A percentile compares a stretch with the other conserved stretches of the same genome.
Evolutionary conservation across 2,797 vertebrate species (phyloP).

Genomic region (Urosaurus nigricauda): DNA sequence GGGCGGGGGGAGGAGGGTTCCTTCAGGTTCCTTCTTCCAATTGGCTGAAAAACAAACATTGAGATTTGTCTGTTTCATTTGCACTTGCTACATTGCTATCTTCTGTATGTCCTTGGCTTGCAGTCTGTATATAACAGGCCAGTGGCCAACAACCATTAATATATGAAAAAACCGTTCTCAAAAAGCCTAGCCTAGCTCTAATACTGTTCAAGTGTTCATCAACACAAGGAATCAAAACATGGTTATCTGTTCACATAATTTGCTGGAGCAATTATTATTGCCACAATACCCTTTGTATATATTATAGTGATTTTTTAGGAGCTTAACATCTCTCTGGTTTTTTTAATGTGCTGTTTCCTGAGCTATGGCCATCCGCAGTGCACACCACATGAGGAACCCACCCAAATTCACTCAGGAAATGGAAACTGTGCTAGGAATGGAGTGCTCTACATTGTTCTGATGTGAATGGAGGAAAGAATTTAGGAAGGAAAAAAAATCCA

Average conservation of each 20-base stretch:
- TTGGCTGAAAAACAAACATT: neutral
- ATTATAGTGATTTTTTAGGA: conserved; percentile 43
- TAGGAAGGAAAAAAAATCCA: neutral
- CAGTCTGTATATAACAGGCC: neutral
- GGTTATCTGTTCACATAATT: neutral
- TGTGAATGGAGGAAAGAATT: neutral
- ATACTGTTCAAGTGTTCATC: neutral
- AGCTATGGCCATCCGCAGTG: conserved; percentile 54
- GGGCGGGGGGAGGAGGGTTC: neutral
- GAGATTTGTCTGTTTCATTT: neutral
- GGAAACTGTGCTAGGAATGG: neutral
- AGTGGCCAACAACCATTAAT: neutral
- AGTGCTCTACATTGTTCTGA: neutral
- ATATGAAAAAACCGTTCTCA: neutral
- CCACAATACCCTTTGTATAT: conserved; percentile 37
- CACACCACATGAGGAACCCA: conserved; percentile 21
- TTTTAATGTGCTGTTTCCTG: conserved; percentile 48
- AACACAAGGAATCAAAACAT: neutral
- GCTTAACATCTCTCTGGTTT: conserved; percentile 47
- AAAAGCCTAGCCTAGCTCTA: neutral
- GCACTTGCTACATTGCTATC: neutral
- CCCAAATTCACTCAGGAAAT: conserved; percentile 1
- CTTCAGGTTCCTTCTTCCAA: neutral
- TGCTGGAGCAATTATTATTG: conserved; percentile 14
- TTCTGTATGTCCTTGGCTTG: neutral